phyloP scores from a whole-genome alignment of 2,797 vertebrate species.

The Distichodus sexfasciatus region DNA sequence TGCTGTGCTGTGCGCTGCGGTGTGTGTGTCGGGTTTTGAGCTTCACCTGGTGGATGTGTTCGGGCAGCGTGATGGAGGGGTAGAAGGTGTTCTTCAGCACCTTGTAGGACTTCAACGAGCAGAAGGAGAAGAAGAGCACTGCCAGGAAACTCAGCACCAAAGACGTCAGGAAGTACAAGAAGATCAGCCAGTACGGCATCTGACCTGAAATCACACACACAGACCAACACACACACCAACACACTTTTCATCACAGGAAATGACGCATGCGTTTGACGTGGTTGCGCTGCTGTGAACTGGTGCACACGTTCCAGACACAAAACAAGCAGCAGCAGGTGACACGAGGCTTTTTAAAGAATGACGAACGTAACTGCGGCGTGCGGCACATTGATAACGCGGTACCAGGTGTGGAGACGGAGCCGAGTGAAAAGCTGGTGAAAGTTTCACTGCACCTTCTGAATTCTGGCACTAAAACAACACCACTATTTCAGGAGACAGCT shows the following conservation, averaged over 20 bases:
- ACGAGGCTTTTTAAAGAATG: too few species aligned
- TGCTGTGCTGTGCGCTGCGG: background rate
- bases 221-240: background rate
- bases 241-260: background rate
- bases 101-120: slow-evolving; percentile 33
- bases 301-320: too few species aligned
- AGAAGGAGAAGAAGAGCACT: slow-evolving; percentile 23
- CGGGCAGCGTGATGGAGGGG: slow-evolving; percentile 57
- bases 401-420: too few species aligned
- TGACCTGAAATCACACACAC: slow-evolving; percentile 54
- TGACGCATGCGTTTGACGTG: too few species aligned
- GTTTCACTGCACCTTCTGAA: too few species aligned
- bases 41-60: slow-evolving; percentile 59
- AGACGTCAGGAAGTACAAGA: slow-evolving; percentile 59
- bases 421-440: too few species aligned
- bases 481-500: too few species aligned
- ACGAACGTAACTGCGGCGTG: too few species aligned
- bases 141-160: slow-evolving; percentile 51
- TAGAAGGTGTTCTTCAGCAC: slow-evolving; percentile 48
- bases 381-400: too few species aligned
- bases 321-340: too few species aligned
- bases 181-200: slow-evolving; percentile 57
- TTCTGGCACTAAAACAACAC: too few species aligned
- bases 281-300: too few species aligned
- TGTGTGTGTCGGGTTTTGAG: background rate